Evolutionary conservation across 2,113 vertebrate species (phyloP).

Genomic region (Channa argus): DNA sequence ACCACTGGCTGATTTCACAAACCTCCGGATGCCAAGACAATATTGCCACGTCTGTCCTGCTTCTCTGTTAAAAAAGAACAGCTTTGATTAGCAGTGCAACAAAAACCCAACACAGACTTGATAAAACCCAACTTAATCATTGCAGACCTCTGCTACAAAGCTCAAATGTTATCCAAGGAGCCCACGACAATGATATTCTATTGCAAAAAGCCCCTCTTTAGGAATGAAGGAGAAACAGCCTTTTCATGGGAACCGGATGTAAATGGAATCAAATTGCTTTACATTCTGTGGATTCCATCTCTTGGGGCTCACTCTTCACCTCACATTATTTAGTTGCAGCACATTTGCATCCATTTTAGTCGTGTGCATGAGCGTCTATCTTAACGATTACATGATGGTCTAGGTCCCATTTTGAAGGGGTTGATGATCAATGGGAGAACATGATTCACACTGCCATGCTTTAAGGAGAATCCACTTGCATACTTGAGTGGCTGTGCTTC

Average conservation of each 20-base stretch:
- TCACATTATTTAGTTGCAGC: no score
- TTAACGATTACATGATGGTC: constrained; percentile 6
- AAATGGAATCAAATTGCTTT: no score
- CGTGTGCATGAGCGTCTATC: background rate
- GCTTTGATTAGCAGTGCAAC: background rate
- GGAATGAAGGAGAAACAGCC: no score
- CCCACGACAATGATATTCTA: background rate
- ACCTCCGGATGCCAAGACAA: constrained; percentile 14
- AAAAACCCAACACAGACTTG: background rate
- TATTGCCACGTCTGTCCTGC: constrained; percentile 8
- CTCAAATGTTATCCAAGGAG: background rate
- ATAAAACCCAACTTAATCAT: background rate
- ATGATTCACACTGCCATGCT: constrained; percentile 16
- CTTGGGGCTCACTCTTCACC: no score
- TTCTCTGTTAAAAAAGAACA: constrained; percentile 14
- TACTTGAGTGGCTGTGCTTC: constrained; percentile 8
- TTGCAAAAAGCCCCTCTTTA: background rate
- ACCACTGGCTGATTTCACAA: constrained; percentile 8
- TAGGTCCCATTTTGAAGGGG: constrained; percentile 1
- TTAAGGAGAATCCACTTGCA: constrained; percentile 35
- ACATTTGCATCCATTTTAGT: no score
- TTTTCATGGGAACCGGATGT: no score
- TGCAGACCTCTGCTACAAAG: background rate
- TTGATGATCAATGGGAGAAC: constrained; percentile 40
- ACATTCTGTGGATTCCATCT: no score